Evolutionary conservation across 2,797 vertebrate genomes (phyloP), one percentile per base, ranked within the genome.

Genomic region (Cryptoblepharus egeriae): DNA sequence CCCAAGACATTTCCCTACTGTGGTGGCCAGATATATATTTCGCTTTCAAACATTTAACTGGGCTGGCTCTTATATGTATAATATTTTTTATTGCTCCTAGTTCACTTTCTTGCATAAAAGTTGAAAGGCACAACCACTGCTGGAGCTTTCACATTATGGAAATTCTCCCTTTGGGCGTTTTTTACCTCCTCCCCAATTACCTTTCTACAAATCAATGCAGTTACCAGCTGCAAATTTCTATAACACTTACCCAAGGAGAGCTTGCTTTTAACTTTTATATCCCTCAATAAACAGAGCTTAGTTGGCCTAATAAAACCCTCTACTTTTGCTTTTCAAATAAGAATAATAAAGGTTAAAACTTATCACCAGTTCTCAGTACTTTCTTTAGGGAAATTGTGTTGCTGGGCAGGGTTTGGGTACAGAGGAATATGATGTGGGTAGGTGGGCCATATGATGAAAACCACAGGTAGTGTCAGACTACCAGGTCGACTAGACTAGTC

Each of bases 41-140:
- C 35, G 35, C 5, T 79, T 64, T 68, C 52, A 49, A 88, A 58
- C 13, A 13, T 79, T 85, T 77, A 60, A 86, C 42, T 26, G 82
- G 75, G 28, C 7, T 70, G 42, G 42, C 32, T 72, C 57, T 49
- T 63, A 63, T 72, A 35, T 5, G 30, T 68, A 60, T 70, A 79
- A 67, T 77, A 85, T 42, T 73, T 90, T 70, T 85, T 80, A 74
- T 88, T 91, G 60, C 22, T 89, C 65, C 70, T 71, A 28, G 77
- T 79, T 55, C 74, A 74, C 61, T 86, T 83, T 89, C 83, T 84
- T 70, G 57, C 49, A 75, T 87, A 58, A 71, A 89, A 90, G 64
- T 13, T 86, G 73, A 90, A 93, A 93, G 80, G 70, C 85, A 69
- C 39, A 85, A 37, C 57, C 49, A 18, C 52, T 45, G 57, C 55